phyloP scores from a whole-genome alignment of 2,888 invertebrate species.

The Napeogenes inachia region DNA sequence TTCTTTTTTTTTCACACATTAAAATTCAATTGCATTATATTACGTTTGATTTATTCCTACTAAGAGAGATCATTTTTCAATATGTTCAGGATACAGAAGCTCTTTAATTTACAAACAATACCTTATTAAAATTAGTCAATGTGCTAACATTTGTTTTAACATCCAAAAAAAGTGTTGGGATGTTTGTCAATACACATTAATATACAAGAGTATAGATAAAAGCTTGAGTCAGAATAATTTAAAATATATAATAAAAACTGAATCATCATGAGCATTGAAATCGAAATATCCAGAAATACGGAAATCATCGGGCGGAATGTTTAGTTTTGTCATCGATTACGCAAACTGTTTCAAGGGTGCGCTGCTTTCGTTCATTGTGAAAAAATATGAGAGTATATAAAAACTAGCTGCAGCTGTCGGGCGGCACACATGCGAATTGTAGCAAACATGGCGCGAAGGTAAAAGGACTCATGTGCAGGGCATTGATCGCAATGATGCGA shows the following conservation, averaged over 20 bases:
- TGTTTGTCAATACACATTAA: not conserved
- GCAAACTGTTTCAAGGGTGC: conserved; percentile 79
- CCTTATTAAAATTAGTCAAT: conserved; percentile 28
- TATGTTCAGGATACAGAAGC: conserved; percentile 20
- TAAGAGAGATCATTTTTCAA: conserved; percentile 17
- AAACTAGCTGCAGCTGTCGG: conserved; percentile 75
- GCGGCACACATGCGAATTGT: conserved; percentile 75
- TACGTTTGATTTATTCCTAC: conserved; percentile 23
- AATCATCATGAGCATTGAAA: conserved; percentile 24
- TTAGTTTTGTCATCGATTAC: conserved; percentile 79
- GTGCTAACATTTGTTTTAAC: conserved; percentile 21
- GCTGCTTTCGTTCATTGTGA: conserved; percentile 67
- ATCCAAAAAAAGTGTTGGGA: not conserved
- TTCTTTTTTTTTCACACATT: conserved; percentile 42
- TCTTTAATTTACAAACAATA: conserved; percentile 33
- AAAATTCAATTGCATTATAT: conserved; percentile 36
- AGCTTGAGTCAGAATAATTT: conserved; percentile 9
- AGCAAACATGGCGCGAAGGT: conserved; percentile 41
- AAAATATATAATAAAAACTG: conserved; percentile 16
- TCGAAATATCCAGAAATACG: conserved; percentile 69
- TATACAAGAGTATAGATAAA: not conserved
- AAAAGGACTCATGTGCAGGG: conserved; percentile 52
- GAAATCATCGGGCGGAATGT: conserved; percentile 78
- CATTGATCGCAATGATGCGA: conserved; percentile 35
- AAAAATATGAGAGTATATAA: conserved; percentile 76